phyloP scores from a whole-genome alignment of 2,888 invertebrate genomes.

The Drosophila multiciliata region DNA sequence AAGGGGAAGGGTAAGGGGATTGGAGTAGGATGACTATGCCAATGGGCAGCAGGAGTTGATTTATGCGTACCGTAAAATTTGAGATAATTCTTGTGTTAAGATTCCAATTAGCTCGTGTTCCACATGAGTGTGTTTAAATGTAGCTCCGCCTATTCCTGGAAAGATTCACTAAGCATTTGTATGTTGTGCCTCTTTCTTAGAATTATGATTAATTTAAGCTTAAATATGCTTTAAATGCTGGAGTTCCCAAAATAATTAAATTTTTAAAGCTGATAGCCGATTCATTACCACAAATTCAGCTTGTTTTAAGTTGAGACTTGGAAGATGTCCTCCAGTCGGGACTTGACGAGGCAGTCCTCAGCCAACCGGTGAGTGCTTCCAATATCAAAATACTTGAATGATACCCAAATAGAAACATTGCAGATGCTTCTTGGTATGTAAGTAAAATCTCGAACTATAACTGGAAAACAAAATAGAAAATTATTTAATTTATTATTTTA shows the following conservation, averaged over 20 bases:
- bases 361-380: too few relatives aligned
- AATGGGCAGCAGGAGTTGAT: constrained; percentile 47
- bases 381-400: too few relatives aligned
- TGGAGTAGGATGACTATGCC: background rate
- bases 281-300: background rate
- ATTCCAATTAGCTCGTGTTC: constrained; percentile 36
- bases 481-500: background rate
- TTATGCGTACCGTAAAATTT: constrained; percentile 59
- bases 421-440: too few relatives aligned
- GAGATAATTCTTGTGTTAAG: constrained; percentile 46
- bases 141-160: background rate
- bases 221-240: background rate
- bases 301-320: background rate
- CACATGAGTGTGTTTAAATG: constrained; percentile 7
- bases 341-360: too few relatives aligned
- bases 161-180: background rate
- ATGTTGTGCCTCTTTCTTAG: background rate
- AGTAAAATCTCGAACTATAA: too few relatives aligned
- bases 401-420: too few relatives aligned
- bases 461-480: too few relatives aligned
- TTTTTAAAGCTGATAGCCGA: background rate
- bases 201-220: background rate
- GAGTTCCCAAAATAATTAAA: background rate
- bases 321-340: background rate
- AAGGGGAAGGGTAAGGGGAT: background rate